These are phyloP conservation scores for Drosophila borealis DNA, from an alignment of 2,888 invertebrate genomes.

Conservation along the genomic window DNA sequence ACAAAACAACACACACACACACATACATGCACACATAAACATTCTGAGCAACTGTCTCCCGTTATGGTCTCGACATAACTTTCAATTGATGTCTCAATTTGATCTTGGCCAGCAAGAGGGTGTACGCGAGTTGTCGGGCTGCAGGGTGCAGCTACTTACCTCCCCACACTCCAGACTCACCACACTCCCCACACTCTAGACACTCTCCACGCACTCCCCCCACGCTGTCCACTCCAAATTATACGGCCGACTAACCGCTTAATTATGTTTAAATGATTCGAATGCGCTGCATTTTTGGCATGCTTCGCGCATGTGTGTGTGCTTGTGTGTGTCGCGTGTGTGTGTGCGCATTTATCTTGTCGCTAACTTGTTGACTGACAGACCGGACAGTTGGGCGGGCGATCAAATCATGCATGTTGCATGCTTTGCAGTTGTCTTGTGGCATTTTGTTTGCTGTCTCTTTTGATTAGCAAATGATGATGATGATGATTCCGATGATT, in stretches of 20 bases:
- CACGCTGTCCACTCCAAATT: background rate
- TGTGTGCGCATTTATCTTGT: constrained; percentile 58
- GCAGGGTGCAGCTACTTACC: background rate
- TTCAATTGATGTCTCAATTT: constrained; percentile 77
- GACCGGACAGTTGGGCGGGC: constrained; percentile 55
- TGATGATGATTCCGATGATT: constrained; percentile 22
- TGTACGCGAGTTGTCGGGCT: background rate
- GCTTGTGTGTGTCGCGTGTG: background rate
- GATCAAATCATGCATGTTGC: constrained; percentile 58
- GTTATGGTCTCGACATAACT: constrained; percentile 63
- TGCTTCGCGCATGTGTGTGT: constrained; percentile 35
- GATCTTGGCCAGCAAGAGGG: constrained; percentile 14
- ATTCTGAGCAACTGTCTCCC: constrained; percentile 28
- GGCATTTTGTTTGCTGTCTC: constrained; percentile 64
- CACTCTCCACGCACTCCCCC: constrained; percentile 1
- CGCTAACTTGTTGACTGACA: constrained; percentile 63
- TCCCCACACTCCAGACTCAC: constrained; percentile 2
- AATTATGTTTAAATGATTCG: constrained; percentile 73
- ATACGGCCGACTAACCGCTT: constrained; percentile 54
- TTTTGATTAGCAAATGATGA: constrained; percentile 68
- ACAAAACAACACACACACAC: constrained; percentile 11
- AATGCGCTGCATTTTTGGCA: constrained; percentile 72
- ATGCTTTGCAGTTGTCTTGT: constrained; percentile 53
- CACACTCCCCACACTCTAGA: background rate
- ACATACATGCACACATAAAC: background rate